Base-by-base conservation (phyloP, 2,888 invertebrate genomes). In the Choreutis nemorana region DNA sequence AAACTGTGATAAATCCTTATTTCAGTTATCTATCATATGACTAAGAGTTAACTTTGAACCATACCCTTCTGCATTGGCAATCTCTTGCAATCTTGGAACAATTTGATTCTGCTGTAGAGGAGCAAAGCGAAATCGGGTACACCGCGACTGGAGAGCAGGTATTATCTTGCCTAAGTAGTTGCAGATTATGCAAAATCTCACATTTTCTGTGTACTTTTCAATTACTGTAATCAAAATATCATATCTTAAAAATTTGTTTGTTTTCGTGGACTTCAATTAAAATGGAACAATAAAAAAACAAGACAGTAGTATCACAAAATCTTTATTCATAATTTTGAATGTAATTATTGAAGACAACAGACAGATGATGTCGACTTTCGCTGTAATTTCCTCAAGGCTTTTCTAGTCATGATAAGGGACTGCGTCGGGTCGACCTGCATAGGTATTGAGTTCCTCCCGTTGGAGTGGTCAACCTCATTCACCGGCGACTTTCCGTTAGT, bases 161-260 rank as follows among this genome's bases (percentile, higher is more conserved):
- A 97, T 99, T 37, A 99, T 97, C 81, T 98, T 98, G 47, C 95
- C 93, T 44, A 99, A 75, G 71, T 99, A 99, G 72, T 99, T 99
- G 73, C 98, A 97, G 52, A 99, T 99, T 34, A 99, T 90, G 64
- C 99, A 99, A 68, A 99, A 99, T 5, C 99, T 82, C 2, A 97
- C 94, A 67, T 98, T 99, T 42, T 97, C 97, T 7, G 99, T 98
- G 62, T 95, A 99, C 66, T 99, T 99, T 68, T 99, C 99, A 55
- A 99, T 97, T 47, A 99, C 95, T 94, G 81, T 8, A 64, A 35
- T 15, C n/a, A 28, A 12, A 4, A 11, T 9, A 14, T 11, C n/a
- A 13, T 3, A 20, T 15, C 10, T n/a, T n/a, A n/a, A n/a, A n/a
- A n/a, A n/a, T n/a, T n/a, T n/a, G n/a, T n/a, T n/a, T n/a, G n/a